Evolutionary conservation across 1,140 invertebrate species (phyloP).

Genomic region (Lordiphosa stackelbergi): DNA sequence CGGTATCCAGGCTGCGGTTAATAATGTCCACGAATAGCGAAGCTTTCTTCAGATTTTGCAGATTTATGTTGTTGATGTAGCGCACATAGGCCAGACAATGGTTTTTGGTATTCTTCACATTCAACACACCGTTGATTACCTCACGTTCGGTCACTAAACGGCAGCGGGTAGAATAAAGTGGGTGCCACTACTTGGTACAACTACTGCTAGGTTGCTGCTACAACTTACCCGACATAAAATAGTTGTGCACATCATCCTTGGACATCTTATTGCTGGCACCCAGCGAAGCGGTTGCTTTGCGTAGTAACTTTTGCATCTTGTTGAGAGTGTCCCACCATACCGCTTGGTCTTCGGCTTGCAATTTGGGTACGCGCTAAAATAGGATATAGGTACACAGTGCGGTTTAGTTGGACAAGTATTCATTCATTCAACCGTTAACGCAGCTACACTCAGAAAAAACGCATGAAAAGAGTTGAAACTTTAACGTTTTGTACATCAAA

Average conservation of each 20-base stretch:
- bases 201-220: slow-evolving; percentile 7
- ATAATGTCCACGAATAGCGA: slow-evolving; percentile 96
- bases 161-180: slow-evolving; percentile 19
- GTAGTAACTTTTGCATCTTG: slow-evolving; percentile 95
- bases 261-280: slow-evolving; percentile 91
- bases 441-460: no score
- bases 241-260: slow-evolving; percentile 97
- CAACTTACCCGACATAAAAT: slow-evolving; percentile 96
- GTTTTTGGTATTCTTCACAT: slow-evolving; percentile 96
- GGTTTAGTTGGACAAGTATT: no score
- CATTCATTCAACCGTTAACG: no score
- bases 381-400: no score
- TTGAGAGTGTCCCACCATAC: slow-evolving; percentile 98
- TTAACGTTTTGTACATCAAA: no score
- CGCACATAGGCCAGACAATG: slow-evolving; percentile 97
- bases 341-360: slow-evolving; percentile 96
- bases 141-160: slow-evolving; percentile 96
- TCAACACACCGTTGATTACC: slow-evolving; percentile 96
- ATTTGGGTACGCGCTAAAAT: slow-evolving; percentile 89
- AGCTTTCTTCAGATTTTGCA: slow-evolving; percentile 95
- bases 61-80: slow-evolving; percentile 98
- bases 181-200: slow-evolving; percentile 22
- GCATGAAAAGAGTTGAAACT: no score
- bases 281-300: slow-evolving; percentile 92
- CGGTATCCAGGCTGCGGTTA: slow-evolving; percentile 94